A percentile compares a stretch with the other conserved stretches of the same genome.
phyloP scores from a whole-genome alignment of 1,140 invertebrate species.

The Lycorma delicatula region DNA sequence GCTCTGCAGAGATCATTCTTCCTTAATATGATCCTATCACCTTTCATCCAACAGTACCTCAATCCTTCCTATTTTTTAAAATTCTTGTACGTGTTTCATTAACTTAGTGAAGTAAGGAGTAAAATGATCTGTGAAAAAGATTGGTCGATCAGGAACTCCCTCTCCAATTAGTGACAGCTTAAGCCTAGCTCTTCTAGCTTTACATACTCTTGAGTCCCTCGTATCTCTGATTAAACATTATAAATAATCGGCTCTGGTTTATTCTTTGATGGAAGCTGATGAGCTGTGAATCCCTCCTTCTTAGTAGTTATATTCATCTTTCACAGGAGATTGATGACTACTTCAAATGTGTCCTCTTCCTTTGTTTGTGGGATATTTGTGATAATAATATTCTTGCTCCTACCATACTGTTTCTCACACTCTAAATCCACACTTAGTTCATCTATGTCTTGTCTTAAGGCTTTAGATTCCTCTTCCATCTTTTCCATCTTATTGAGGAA shows the following conservation, averaged over 20 bases:
- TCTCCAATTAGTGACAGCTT: background rate
- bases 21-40: background rate
- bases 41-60: background rate
- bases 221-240: background rate
- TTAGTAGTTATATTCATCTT: background rate
- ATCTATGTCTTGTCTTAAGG: background rate
- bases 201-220: background rate
- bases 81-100: constrained; percentile 4
- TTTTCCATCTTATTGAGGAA: background rate
- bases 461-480: background rate
- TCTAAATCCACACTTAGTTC: background rate
- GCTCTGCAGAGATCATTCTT: too few relatives aligned
- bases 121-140: constrained; percentile 8
- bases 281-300: background rate
- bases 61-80: constrained; percentile 6
- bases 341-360: background rate
- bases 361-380: background rate
- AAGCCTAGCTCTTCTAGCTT: background rate
- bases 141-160: background rate
- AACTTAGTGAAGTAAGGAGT: constrained; percentile 6
- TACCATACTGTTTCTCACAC: background rate
- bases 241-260: background rate
- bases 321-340: background rate
- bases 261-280: too few relatives aligned
- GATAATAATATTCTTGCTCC: background rate